Conservation (phyloP, 2,888 invertebrate genomes). For the Elmis aenea region DNA sequence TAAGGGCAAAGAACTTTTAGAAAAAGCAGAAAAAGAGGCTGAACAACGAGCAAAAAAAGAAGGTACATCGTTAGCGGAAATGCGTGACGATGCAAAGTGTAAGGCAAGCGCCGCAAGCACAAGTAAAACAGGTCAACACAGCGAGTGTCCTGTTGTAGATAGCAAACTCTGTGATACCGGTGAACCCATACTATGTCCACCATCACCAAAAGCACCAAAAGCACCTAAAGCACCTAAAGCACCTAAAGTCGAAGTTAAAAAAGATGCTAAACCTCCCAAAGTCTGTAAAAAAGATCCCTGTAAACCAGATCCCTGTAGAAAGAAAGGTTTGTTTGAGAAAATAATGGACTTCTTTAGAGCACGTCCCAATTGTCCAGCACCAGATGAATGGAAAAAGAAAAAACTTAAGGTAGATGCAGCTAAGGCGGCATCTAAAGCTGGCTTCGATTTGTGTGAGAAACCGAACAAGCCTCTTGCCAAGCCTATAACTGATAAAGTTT, state of each 20-base stretch:
- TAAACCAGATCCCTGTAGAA: neutral
- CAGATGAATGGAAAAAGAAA: conserved; percentile 35
- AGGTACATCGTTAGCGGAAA: neutral
- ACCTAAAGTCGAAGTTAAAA: neutral
- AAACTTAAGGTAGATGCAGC: conserved; percentile 32
- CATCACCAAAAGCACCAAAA: neutral
- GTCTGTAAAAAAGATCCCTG: neutral
- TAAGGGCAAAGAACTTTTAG: conserved; percentile 20
- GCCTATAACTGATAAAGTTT: no score
- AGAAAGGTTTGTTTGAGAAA: conserved; percentile 27
- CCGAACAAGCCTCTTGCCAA: no score
- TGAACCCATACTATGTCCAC: neutral
- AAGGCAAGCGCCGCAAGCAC: neutral
- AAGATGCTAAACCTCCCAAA: neutral
- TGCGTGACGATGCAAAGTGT: neutral
- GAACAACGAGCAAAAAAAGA: neutral
- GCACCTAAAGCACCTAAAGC: neutral
- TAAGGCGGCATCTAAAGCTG: conserved; percentile 36
- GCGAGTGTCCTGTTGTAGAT: conserved; percentile 3
- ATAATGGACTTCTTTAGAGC: conserved; percentile 39
- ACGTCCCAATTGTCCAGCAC: conserved; percentile 35
- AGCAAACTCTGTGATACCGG: neutral
- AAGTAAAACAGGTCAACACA: neutral
- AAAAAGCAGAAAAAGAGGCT: conserved; percentile 1
- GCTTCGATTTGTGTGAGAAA: conserved; percentile 29